Base-by-base conservation (phyloP, 2,797 vertebrate species). In the Malacoctenus gilli region DNA sequence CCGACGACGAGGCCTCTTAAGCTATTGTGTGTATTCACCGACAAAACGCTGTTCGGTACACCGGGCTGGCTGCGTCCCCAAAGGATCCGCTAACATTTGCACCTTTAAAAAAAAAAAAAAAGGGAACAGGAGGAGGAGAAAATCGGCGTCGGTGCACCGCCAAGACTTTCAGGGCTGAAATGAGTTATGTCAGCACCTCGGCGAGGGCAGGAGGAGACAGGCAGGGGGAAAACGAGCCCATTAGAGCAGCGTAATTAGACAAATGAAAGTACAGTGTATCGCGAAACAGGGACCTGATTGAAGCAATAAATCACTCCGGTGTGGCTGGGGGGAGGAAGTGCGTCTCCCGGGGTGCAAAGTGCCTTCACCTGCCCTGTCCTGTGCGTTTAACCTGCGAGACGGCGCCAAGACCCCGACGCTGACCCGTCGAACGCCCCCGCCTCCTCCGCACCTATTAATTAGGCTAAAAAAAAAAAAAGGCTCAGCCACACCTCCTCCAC, bases 231-330 rank as follows among this genome's bases (percentile, higher is more conserved):
- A 83, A 85, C 67, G 37, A 80, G 67, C 72, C 50, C 67, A 77
- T 86, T 77, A 79, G 65, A 77, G 63, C 30, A 13, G 55, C 54
- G 68, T 82, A 87, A 88, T 89, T 87, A 84, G 74, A 84, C 83
- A 82, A 79, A 84, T 77, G 65, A 79, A 74, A 60, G 72, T 61
- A 76, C 36, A 9, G 55, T 68, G 70, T 44, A 57, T 75, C 50
- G 60, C 19, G 5, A 60, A 77, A 70, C 58, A 63, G 42, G 40
- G 38, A 50, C 47, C 14, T 51, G 58, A 73, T 51, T 71, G 57
- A 71, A 52, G 72, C 25, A 59, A 82, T 85, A 72, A 84, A 88
- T 86, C 80, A 82, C 16, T 37, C 37, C 8, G 2, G 12, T 3
- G 13, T 36, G 21, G 18, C 56, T 57, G 51, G 8, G 9, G 25